phyloP scores from a whole-genome alignment of 23 tunicate genomes.

The Ascidia mentula region DNA sequence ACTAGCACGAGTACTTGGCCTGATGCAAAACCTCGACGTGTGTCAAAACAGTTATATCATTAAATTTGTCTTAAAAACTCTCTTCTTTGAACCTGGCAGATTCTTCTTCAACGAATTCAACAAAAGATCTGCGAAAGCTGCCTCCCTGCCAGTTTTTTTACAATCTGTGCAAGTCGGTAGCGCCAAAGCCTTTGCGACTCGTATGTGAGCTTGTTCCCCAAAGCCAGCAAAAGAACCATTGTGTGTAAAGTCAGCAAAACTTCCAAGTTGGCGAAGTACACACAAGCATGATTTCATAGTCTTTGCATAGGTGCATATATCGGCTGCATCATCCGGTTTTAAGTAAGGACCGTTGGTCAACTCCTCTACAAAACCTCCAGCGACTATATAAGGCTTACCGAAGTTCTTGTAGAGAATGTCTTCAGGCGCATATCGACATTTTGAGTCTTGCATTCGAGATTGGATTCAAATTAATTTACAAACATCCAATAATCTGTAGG shows the following conservation, averaged over 20 bases:
- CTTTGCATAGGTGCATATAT: neutral
- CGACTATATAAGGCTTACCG: conserved; percentile 15
- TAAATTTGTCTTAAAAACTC: conserved; percentile 10
- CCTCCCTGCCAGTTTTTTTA: conserved; percentile 3
- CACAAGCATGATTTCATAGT: neutral
- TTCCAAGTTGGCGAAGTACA: conserved; percentile 3
- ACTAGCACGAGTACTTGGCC: no score
- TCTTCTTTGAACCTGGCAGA: neutral
- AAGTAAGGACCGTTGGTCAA: conserved; percentile 5
- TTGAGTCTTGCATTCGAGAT: neutral
- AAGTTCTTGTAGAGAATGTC: neutral
- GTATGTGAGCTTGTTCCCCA: neutral
- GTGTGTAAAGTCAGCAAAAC: conserved; percentile 10
- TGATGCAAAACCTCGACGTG: no score
- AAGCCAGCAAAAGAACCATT: neutral
- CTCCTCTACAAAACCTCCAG: conserved; percentile 10
- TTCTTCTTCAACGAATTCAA: conserved; percentile 20
- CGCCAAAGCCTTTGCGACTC: conserved; percentile 23
- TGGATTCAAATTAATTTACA: conserved; percentile 1
- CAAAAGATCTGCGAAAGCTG: conserved; percentile 9
- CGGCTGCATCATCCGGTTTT: conserved; percentile 1
- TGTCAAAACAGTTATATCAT: conserved; percentile 25
- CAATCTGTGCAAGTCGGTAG: conserved; percentile 3
- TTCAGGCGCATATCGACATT: conserved; percentile 7
- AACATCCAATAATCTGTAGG: conserved; percentile 20